phyloP scores from a whole-genome alignment of 1,140 invertebrate genomes.

The Capitella teleta region DNA sequence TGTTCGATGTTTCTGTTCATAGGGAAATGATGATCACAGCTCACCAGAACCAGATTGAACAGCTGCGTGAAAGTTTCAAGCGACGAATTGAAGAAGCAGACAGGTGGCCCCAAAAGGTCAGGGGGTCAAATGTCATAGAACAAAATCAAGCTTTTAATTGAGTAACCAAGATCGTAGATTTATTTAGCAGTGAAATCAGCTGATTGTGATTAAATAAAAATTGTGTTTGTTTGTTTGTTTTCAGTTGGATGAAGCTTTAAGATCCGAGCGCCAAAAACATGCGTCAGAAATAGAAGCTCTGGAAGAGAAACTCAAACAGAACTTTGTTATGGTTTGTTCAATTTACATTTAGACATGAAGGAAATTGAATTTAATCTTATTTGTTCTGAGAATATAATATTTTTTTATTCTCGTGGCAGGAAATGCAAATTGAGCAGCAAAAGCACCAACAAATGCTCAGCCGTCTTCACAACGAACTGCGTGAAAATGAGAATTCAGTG shows the following conservation, averaged over 20 bases:
- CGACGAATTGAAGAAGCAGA: constrained; percentile 27
- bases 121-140: not conserved
- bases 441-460: constrained; percentile 32
- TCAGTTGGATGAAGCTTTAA: constrained; percentile 23
- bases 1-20: too few relatives aligned
- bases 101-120: constrained; percentile 33
- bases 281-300: constrained; percentile 18
- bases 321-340: constrained; percentile 28
- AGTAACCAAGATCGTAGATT: not conserved
- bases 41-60: constrained; percentile 34
- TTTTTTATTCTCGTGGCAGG: constrained; percentile 17
- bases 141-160: not conserved
- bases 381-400: too few relatives aligned
- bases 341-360: not conserved
- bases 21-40: constrained; percentile 32
- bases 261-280: constrained; percentile 22
- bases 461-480: constrained; percentile 22
- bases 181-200: not conserved
- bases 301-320: constrained; percentile 26
- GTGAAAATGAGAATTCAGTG: constrained; percentile 24
- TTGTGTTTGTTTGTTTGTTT: constrained; percentile 5
- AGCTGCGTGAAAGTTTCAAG: constrained; percentile 31
- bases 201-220: not conserved
- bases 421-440: constrained; percentile 33
- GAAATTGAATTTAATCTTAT: not conserved